Evolutionary conservation across 2,888 invertebrate genomes (phyloP).

Genomic region (Xestia xanthographa): DNA sequence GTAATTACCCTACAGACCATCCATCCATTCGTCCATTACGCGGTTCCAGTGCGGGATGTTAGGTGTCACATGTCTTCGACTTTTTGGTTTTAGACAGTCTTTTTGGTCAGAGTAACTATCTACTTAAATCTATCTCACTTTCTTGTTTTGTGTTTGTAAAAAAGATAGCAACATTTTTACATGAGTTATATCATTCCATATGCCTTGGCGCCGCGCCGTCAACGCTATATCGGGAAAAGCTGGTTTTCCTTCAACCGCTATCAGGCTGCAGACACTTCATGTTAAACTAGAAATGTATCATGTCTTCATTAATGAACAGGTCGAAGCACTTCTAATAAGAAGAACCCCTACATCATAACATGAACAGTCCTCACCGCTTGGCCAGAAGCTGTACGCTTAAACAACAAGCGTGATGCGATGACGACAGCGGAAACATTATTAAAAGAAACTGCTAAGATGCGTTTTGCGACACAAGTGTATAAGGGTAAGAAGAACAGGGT

Average conservation of each 20-base stretch:
- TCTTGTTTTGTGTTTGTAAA: background rate
- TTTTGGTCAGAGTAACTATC: background rate
- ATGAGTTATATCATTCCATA: slow-evolving; percentile 14
- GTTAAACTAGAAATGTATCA: slow-evolving; percentile 44
- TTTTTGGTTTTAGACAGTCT: background rate
- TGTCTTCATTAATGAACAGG: slow-evolving; percentile 38
- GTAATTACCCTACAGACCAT: too few relatives aligned
- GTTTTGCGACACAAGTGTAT: background rate
- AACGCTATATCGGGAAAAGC: slow-evolving; percentile 26
- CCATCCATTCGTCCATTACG: too few relatives aligned
- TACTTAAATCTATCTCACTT: background rate
- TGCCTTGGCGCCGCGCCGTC: background rate
- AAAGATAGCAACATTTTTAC: background rate
- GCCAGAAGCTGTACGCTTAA: background rate
- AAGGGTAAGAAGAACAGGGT: background rate
- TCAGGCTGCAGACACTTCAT: slow-evolving; percentile 14
- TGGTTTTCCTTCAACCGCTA: slow-evolving; percentile 24
- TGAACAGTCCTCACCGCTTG: background rate
- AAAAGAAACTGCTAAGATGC: background rate
- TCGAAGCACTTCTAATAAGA: slow-evolving; percentile 23
- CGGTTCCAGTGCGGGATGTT: too few relatives aligned
- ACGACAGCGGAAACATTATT: background rate
- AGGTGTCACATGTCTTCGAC: background rate
- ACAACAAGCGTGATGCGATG: background rate
- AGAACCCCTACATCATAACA: slow-evolving; percentile 9